Evolutionary conservation across 1,140 invertebrate genomes (phyloP).

Genomic region (Dendrolimus kikuchii): DNA sequence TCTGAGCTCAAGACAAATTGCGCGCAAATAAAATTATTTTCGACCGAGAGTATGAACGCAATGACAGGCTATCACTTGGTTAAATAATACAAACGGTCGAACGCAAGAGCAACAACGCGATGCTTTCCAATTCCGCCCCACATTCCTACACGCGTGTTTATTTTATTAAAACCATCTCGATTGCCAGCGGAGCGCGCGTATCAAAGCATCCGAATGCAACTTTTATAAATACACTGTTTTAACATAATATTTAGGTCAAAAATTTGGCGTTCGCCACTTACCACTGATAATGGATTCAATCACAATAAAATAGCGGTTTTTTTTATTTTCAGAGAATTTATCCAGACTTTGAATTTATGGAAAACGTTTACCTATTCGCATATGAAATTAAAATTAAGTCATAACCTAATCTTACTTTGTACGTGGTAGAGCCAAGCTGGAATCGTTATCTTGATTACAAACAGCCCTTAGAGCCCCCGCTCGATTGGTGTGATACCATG

Average conservation of each 20-base stretch:
- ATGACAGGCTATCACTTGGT: slow-evolving; percentile 3
- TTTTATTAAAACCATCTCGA: slow-evolving; percentile 31
- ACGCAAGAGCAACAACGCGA: slow-evolving; percentile 5
- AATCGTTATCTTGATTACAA: too few relatives aligned
- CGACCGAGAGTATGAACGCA: neutral
- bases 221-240: slow-evolving; percentile 20
- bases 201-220: slow-evolving; percentile 18
- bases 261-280: slow-evolving; percentile 19
- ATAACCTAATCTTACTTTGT: too few relatives aligned
- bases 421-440: too few relatives aligned
- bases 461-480: too few relatives aligned
- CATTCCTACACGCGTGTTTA: slow-evolving; percentile 45
- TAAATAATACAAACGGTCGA: slow-evolving; percentile 19
- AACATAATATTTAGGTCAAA: slow-evolving; percentile 15
- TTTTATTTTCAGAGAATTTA: slow-evolving; percentile 2
- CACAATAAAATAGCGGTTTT: neutral
- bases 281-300: neutral
- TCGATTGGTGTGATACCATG: too few relatives aligned
- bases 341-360: too few relatives aligned
- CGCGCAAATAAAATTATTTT: too few relatives aligned
- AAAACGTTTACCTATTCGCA: too few relatives aligned
- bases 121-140: slow-evolving; percentile 37
- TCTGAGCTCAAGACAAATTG: too few relatives aligned
- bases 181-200: slow-evolving; percentile 8
- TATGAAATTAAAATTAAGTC: too few relatives aligned